Evolutionary conservation across 2,888 invertebrate species (phyloP), one percentile per base, ranked within the genome.

Genomic region (Noctua comes): DNA sequence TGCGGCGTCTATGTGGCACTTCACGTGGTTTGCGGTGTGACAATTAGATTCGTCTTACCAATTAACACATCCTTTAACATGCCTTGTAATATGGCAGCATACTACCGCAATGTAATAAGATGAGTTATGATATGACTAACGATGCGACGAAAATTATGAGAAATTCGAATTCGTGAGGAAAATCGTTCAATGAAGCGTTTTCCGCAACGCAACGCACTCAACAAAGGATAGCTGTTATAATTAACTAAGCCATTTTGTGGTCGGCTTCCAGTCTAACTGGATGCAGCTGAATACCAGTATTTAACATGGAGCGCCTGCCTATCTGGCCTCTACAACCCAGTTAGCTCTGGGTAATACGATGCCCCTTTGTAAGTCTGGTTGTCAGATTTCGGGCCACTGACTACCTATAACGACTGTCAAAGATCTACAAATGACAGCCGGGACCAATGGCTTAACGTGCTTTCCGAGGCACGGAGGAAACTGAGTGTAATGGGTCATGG

Each of bases 31-130:
- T 62, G 59, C 16, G 73, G 59, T 80, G 68, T 59, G 80, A 73
- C 43, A 68, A 73, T 72, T 79, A 79, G 59, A 79, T 72, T 79
- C 66, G 21, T 72, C 57, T 59, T 79, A 66, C 72, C 21, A 66
- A 68, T 79, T 79, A 72, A 68, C 57, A 79, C 31, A 59, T 68
- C 51, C 65, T 66, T 72, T 79, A 73, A 72, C 57, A 43, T 57
- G 48, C 1, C 51, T 51, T 66, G 8, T 57, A n/a, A 71, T 48
- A 48, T 66, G 21, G n/a, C 18, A 73, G 43, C 21, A 18, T 27
- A 27, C 18, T 16, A 62, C 59, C 16, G 51, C 62, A 64, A 64
- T 51, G 24, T 57, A n/a, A 48, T 62, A 21, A 2, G 13, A 65
- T 8, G 31, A 66, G 16, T 65, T 10, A 57, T 8, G 40, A 57